Evolutionary conservation across 2,797 vertebrate species (phyloP), one percentile per base, ranked within the genome.

Genomic region (Simalia tracyae): DNA sequence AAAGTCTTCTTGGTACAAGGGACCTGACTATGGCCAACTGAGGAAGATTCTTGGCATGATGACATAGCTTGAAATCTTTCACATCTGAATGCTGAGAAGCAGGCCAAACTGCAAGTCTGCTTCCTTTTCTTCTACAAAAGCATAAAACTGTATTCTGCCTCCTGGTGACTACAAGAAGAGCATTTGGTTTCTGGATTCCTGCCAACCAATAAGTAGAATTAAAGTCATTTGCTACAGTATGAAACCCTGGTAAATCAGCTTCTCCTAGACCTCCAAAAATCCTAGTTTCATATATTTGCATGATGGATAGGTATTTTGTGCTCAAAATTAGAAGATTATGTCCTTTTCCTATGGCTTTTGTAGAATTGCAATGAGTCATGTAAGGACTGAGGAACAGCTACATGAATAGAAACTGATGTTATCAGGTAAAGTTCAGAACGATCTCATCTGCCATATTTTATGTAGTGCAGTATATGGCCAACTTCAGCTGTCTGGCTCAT

Each of bases 341-440:
- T 96, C 95, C 96, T 95, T 96, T 95, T 92, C 64, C 89, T 88
- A 94, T 90, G 91, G 95, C 92, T 95, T 96, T 93, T 94, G 95
- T 94, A 96, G 96, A 96, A 96, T 97, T 94, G 94, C 94, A 96
- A 96, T 96, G 96, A 97, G 95, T 95, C 95, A 95, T 46, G 11
- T 84, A 93, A 94, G 86, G 94, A 89, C 92, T 93, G 92, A 93
- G 89, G 93, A 95, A 95, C 92, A 89, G 89, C 66, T 88, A 92
- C 92, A 95, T 93, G 92, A 88, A 91, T 90, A 93, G 94, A 94
- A 88, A 87, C 81, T 95, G 89, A 95, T 92, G 91, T 90, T 96
- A 92, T 93, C 88, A 92, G 86, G 92, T 92, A 92, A 92, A 92
- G 92, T 91, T 95, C 94, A 88, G 89, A 92, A 94, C 93, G 92